Base-by-base conservation (phyloP, 2,113 vertebrate genomes). In the Ardeotis arabs region DNA sequence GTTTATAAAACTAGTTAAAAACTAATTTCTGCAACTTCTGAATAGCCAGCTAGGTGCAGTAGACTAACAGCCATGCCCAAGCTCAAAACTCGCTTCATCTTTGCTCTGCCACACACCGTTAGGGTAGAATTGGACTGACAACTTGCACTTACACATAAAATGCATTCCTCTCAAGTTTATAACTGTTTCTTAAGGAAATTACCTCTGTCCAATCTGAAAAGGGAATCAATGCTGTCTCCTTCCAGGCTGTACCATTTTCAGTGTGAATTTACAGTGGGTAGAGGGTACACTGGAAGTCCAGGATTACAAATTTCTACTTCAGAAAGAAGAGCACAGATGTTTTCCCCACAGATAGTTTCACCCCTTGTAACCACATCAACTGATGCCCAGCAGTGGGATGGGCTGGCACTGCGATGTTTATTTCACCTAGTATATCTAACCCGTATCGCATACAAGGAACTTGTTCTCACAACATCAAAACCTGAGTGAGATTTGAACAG, bases 121-220 rank as follows among this genome's bases (percentile, higher is more conserved):
- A 84, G 44, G 11, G 73, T 29, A 86, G 59, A 86, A 77, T 35
- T 47, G 94, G 49, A 58, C 62, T 73, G 68, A 73, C 35, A 81
- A 47, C 25, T 59, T 66, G 33, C 44, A 75, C 50, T 80, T 58
- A 53, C 9, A 77, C 12, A 50, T 8, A 24, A 81, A 92, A 81
- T 7, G 9, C 39, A 39, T 11, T 82, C 27, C 35, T 80, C 16
- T 69, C 91, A 59, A 74, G 27, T 28, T 33, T 60, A 79, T 63
- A 45, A 24, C 63, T 45, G 4, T 7, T 63, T 87, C 73, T 89
- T 68, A 78, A 72, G 91, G 84, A 91, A 92, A 95, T 79, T 66
- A 69, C 49, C 37, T 75, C 49, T 58, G 21, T 75, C 52, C 76
- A 84, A 12, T 64, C 89, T 78, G 66, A 49, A 64, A 94, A 93